Base-by-base conservation (phyloP, 2,797 vertebrate genomes). In the Ispidina picta region DNA sequence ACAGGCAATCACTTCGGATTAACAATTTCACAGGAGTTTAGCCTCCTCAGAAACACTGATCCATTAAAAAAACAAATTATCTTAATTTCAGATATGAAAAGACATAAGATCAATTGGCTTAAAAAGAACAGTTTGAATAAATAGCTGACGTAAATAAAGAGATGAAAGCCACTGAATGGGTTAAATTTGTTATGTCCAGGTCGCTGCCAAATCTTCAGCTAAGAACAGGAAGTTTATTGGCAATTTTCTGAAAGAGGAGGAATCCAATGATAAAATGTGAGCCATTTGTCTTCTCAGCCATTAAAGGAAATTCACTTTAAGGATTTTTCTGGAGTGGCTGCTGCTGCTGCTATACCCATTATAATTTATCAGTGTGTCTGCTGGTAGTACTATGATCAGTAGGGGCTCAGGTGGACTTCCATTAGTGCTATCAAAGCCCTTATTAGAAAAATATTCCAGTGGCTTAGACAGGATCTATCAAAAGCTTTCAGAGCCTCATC, bases 211-310 rank as follows among this genome's bases (percentile, higher is more conserved):
- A 88, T 88, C 87, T 94, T 93, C 78, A 86, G 64, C 68, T 86
- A 62, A 86, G 84, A 83, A 91, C 51, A 95, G 83, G 76, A 95
- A 91, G 86, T 91, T 94, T 96, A 96, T 91, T 90, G 91, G 83
- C 94, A 96, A 94, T 96, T 95, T 96, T 93, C 92, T 89, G 79
- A 86, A 95, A 92, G 69, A 91, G 75, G 78, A 94, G 73, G 91
- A 95, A 93, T 92, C 71, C 89, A 91, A 25, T 93, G 93, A 94
- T 89, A 95, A 95, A 97, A 94, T 93, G 76, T 90, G 83, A 93
- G 75, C 39, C 83, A 95, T 96, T 95, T 94, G 72, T 96, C 92
- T 97, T 96, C 81, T 62, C 11, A 81, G 62, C 65, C 86, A 79
- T 88, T 96, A 95, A 94, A 88, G 75, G 39, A 90, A 92, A 92